phyloP scores from a whole-genome alignment of 37 sponge, comb jelly and placozoan species.

The Halisarca cf. caerulea region DNA sequence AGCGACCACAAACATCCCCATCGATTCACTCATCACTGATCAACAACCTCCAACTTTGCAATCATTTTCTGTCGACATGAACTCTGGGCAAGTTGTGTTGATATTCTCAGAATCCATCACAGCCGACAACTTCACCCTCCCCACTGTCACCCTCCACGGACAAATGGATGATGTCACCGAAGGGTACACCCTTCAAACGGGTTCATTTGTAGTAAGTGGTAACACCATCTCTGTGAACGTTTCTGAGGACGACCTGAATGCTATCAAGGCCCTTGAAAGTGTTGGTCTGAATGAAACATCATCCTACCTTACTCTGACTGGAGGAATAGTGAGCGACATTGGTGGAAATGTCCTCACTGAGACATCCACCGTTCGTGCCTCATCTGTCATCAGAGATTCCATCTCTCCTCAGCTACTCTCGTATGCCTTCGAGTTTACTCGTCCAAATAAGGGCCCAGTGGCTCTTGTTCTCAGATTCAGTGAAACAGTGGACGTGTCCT shows the following conservation, averaged over 20 bases:
- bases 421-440: conserved; percentile 65
- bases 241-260: conserved; percentile 57
- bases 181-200: conserved; percentile 41
- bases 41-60: conserved; percentile 49
- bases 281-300: conserved; percentile 42
- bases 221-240: conserved; percentile 49
- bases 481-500: conserved; percentile 47
- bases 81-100: conserved; percentile 69
- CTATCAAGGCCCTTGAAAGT: conserved; percentile 67
- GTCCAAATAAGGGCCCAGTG: conserved; percentile 57
- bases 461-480: conserved; percentile 41
- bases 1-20: background rate
- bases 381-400: conserved; percentile 41
- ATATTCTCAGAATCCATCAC: conserved; percentile 78
- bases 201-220: conserved; percentile 11
- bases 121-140: conserved; percentile 48
- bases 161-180: conserved; percentile 5
- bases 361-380: conserved; percentile 24
- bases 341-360: conserved; percentile 55
- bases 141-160: conserved; percentile 55
- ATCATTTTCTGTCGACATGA: conserved; percentile 66
- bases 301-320: conserved; percentile 57
- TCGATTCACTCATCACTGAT: conserved; percentile 41
- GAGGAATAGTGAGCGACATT: conserved; percentile 73
- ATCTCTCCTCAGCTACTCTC: conserved; percentile 50